Evolutionary conservation across 2,888 invertebrate genomes (phyloP).

Genomic region (Leptarthrus brevirostris): DNA sequence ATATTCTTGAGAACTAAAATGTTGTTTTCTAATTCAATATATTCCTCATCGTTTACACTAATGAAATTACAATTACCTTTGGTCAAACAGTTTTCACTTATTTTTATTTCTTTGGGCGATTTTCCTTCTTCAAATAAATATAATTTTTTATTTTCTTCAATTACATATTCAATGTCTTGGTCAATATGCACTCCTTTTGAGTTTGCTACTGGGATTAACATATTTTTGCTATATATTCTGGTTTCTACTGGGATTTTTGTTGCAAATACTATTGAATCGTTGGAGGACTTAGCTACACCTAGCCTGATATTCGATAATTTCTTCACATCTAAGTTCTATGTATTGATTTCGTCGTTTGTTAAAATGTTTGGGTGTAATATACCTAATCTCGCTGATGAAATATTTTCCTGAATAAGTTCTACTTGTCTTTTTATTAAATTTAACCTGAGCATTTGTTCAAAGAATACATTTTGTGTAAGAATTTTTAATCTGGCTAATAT

Average conservation of each 20-base stretch:
- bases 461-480: background rate
- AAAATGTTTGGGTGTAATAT: too few relatives aligned
- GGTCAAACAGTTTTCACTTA: conserved; percentile 6
- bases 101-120: background rate
- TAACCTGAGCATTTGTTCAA: background rate
- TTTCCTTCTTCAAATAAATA: background rate
- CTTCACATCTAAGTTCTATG: background rate
- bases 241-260: background rate
- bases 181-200: background rate
- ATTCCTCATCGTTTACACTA: too few relatives aligned
- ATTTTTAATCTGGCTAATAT: background rate
- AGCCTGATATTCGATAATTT: background rate
- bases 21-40: too few relatives aligned
- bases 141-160: background rate
- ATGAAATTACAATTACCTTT: too few relatives aligned
- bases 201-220: background rate
- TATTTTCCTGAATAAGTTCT: conserved; percentile 1
- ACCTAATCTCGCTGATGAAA: background rate
- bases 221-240: too few relatives aligned
- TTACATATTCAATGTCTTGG: background rate
- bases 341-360: conserved; percentile 4
- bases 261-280: conserved; percentile 3
- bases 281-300: too few relatives aligned
- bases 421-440: background rate
- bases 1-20: too few relatives aligned